These are phyloP conservation scores for Patagioenas fasciata DNA, from an alignment of 2,113 vertebrate genomes.

Conservation along the genomic window DNA sequence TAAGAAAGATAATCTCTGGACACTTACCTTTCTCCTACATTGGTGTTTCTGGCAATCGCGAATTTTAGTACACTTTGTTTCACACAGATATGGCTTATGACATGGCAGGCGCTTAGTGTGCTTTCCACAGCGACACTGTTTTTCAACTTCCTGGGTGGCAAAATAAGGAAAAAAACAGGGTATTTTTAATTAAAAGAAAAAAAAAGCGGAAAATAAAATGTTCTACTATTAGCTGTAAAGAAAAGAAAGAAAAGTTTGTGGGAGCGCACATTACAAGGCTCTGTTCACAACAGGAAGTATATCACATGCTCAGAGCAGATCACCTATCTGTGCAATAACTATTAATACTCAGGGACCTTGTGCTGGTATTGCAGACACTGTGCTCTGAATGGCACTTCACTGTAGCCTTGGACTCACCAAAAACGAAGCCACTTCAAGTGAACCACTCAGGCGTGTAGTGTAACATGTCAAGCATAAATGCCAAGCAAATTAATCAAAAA, in stretches of 20 bases:
- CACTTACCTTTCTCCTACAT: conserved; percentile 89
- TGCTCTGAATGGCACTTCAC: not conserved
- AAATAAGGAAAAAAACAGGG: not conserved
- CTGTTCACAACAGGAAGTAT: not conserved
- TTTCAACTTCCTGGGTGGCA: conserved; percentile 88
- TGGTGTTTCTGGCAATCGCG: conserved; percentile 92
- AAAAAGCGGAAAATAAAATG: not conserved
- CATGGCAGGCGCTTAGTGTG: conserved; percentile 88
- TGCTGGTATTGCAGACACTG: not conserved
- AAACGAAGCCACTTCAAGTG: not conserved
- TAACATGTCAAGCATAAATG: not conserved
- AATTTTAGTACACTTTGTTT: conserved; percentile 89
- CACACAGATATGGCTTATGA: conserved; percentile 93
- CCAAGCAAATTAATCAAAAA: not conserved
- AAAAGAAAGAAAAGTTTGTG: not conserved
- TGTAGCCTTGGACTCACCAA: not conserved
- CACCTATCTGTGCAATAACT: not conserved
- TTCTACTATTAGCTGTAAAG: not conserved
- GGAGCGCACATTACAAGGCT: not conserved
- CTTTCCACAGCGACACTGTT: conserved; percentile 91
- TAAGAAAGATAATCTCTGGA: not conserved
- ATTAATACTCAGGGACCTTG: not conserved
- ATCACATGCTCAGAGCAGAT: not conserved
- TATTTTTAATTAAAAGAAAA: not conserved
- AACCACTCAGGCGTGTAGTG: not conserved